phyloP scores from a whole-genome alignment of 2,797 vertebrate species.

The Hydrophis major region DNA sequence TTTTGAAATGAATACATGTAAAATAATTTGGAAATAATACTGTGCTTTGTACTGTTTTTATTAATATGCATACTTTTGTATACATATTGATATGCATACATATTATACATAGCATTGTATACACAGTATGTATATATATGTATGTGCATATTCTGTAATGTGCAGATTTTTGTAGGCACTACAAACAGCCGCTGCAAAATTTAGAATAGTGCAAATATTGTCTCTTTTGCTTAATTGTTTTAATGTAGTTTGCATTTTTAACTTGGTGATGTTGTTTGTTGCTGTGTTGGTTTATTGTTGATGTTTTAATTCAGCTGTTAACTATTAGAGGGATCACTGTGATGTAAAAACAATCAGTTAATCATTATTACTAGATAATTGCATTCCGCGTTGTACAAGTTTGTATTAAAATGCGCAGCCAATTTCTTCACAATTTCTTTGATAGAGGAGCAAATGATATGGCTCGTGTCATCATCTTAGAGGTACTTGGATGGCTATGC shows the following conservation, averaged over 20 bases:
- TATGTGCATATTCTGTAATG: background rate
- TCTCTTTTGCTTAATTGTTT: background rate
- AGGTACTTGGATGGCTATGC: background rate
- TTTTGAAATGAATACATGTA: background rate
- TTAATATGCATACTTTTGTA: background rate
- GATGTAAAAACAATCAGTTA: background rate
- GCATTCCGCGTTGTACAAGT: background rate
- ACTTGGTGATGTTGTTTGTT: background rate
- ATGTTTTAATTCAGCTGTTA: background rate
- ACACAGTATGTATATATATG: background rate
- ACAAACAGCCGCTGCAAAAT: background rate
- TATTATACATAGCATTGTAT: background rate
- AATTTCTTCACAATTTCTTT: background rate
- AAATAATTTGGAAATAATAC: background rate
- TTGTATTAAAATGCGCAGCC: background rate
- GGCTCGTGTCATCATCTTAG: background rate
- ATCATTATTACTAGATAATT: background rate
- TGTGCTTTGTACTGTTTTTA: background rate
- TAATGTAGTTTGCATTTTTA: background rate
- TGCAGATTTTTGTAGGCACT: background rate
- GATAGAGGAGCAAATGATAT: background rate
- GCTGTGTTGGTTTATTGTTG: background rate
- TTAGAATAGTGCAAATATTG: background rate
- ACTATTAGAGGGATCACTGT: background rate
- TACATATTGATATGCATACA: background rate